Evolutionary conservation across 2,113 vertebrate genomes (phyloP), one percentile per base, ranked within the genome.

Genomic region (Alligator sinensis): DNA sequence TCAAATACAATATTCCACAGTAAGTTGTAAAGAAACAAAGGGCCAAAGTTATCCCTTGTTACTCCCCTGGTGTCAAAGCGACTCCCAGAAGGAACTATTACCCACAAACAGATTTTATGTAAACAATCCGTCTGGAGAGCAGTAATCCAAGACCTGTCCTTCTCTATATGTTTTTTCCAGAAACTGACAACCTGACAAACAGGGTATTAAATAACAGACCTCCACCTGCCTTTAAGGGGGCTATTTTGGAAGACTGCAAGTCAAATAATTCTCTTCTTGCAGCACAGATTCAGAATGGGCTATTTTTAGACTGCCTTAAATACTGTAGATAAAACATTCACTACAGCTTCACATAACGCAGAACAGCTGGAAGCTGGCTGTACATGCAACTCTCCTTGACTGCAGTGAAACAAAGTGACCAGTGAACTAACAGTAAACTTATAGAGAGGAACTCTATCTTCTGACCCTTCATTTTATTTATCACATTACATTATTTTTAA

Each of bases 281-380:
- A 86, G 77, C 87, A 92, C 3, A 58, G 54, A 91, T 90, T 89
- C 84, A 76, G 5, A 59, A 87, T 5, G 15, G 91, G 80, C 93
- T 94, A 95, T 96, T 82, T 96, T 95, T 95, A 97, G 89, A 76
- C 24, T 81, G 25, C 13, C 76, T 74, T 77, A 95, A 84, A 90
- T 91, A 93, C 68, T 80, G 82, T 70, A 94, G 91, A 90, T 70
- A 22, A 95, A 95, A 82, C n/a, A 89, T 86, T 54, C 28, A 77
- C 47, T 74, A 60, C 72, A 62, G 80, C 63, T 83, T 4, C 16
- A 34, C 92, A 80, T n/a, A 70, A 80, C 59, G 77, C 8, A 59
- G 91, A 89, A 70, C 25, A 72, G 34, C 64, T 60, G 68, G 63
- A 34, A 5, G 11, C 30, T 57, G 68, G 30, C 24, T 68, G 66